A percentile compares a stretch with the other conserved stretches of the same genome.
These are phyloP conservation scores for Semnopithecus entellus DNA, from an alignment of 2,113 vertebrate genomes.

Conservation along the genomic window DNA sequence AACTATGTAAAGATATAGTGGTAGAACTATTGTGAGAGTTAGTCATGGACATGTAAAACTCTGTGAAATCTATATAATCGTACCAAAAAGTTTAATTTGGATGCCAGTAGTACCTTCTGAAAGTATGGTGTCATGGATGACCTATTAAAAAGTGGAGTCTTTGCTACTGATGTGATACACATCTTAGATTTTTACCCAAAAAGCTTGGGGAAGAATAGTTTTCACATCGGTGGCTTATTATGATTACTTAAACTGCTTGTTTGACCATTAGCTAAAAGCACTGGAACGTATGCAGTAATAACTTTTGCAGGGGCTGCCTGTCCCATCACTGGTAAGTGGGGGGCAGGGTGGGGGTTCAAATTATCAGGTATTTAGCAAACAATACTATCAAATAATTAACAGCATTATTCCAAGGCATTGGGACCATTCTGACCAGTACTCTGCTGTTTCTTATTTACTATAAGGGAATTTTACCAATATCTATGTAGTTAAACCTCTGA, in stretches of 20 bases:
- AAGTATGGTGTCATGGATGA: background rate
- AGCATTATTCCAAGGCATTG: background rate
- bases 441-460: background rate
- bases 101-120: background rate
- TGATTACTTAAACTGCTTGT: background rate
- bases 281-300: fast-evolving
- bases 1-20: background rate
- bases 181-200: background rate
- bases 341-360: fast-evolving
- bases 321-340: background rate
- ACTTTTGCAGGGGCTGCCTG: background rate
- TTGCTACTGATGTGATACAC: background rate
- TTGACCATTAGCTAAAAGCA: background rate
- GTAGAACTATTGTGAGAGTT: background rate
- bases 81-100: background rate
- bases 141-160: background rate
- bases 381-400: background rate
- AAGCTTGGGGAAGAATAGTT: background rate
- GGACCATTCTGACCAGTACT: background rate
- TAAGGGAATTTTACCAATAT: background rate
- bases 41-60: background rate
- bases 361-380: background rate
- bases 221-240: background rate
- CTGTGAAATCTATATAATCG: background rate
- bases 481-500: background rate